A percentile compares a stretch with the other conserved stretches of the same genome.
Conservation (phyloP, 2,888 invertebrate species). For the Aspidapion aeneum region DNA sequence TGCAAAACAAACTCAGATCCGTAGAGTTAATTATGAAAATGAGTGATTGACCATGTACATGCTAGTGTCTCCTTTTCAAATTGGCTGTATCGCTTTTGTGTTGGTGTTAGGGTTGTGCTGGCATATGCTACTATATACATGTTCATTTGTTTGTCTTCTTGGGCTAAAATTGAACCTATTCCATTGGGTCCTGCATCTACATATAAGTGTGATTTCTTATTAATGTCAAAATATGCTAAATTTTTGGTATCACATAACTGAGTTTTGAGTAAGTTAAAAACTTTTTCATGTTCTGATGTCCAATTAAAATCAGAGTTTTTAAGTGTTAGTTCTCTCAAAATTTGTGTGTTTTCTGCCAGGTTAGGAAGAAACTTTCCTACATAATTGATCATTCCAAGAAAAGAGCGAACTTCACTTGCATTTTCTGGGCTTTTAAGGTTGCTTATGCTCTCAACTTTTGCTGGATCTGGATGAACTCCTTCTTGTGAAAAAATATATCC, state of each 20-base stretch:
- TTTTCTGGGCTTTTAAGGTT: slow-evolving; percentile 29
- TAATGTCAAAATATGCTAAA: slow-evolving; percentile 14
- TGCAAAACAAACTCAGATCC: slow-evolving; percentile 15
- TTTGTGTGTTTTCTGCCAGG: slow-evolving; percentile 17
- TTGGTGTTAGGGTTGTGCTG: slow-evolving; percentile 14
- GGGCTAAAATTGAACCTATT: slow-evolving; percentile 18
- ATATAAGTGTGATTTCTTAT: slow-evolving; percentile 15
- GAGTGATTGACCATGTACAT: slow-evolving; percentile 21
- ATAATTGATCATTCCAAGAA: slow-evolving; percentile 34
- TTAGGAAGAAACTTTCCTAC: slow-evolving; percentile 21
- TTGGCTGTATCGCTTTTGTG: slow-evolving; percentile 19
- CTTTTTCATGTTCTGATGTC: slow-evolving; percentile 1
- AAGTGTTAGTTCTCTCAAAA: slow-evolving; percentile 11
- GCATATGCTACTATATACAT: slow-evolving; percentile 18
- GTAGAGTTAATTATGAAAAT: slow-evolving; percentile 23
- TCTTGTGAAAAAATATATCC: slow-evolving; percentile 32
- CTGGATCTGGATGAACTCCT: slow-evolving; percentile 33
- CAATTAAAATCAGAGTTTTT: slow-evolving; percentile 2
- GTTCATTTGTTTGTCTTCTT: slow-evolving; percentile 5
- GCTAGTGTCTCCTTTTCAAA: slow-evolving; percentile 22
- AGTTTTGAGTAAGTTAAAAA: slow-evolving; percentile 9
- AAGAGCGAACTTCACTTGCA: slow-evolving; percentile 28
- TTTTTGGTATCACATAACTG: slow-evolving; percentile 1
- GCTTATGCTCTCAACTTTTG: slow-evolving; percentile 31
- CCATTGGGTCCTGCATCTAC: slow-evolving; percentile 21